Base-by-base conservation (phyloP, 2,888 invertebrate genomes). In the Ametastegia equiseti region DNA sequence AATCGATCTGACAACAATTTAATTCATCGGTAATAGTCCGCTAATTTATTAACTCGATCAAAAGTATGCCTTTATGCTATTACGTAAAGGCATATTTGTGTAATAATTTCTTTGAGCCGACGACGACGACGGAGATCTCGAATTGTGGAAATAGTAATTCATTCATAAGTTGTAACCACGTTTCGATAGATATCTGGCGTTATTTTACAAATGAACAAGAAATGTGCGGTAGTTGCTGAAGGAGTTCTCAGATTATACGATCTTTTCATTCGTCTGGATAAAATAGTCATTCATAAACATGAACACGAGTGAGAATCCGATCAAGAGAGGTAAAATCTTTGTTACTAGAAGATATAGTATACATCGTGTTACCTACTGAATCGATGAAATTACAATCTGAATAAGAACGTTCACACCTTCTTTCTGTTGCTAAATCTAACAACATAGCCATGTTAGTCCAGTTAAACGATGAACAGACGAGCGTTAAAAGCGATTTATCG, bases 31-130 rank as follows among this genome's bases (percentile, higher is more conserved):
- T 33, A 36, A 50, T 36, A 15, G 7, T 73, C 2, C 11, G 33
- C 9, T 23, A 19, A 75, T 75, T 54, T 75, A 75, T 75, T 36
- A 75, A 75, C 30, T 54, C 33, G 75, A 36, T 75, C 33, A 75
- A 7, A 50, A 75, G 75, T 27, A 45, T 3, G 5, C 13, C 30
- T 39, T 67, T 0, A 15, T 36, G 7, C 30, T 23, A 19, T 67
- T 23, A 19, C 15, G 2, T n/a, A 30, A 30, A 65, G n/a, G 15
- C 47, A 15, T 23, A 45, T 15, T 75, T 67, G 11, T 60, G 30
- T 60, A 60, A 30, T 30, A 30, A 27, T 27, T 71, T n/a, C n/a
- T n/a, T n/a, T 71, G n/a, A 30, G 27, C 45, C 9, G 13, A 71
- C 30, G 7, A 30, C n/a, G 71, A 71, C 27, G n/a, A n/a, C n/a